Evolutionary conservation across 2,113 vertebrate species (phyloP), one percentile per base, ranked within the genome.

Genomic region (Triplophysa rosa): DNA sequence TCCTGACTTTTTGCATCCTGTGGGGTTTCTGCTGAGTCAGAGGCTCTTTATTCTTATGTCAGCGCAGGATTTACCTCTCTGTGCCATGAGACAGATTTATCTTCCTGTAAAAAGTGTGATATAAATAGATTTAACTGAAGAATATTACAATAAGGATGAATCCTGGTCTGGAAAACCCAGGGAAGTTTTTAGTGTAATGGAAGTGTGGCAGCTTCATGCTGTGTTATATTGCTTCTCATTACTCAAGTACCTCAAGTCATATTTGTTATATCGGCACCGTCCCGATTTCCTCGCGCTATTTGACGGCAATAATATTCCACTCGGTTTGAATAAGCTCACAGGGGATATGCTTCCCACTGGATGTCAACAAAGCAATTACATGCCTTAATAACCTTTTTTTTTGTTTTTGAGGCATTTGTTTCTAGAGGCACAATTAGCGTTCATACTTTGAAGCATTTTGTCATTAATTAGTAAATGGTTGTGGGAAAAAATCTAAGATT

Each of bases 71-170:
- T 71, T 80, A 72, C 67, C 67, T 63, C 62, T 65, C n/a, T 80
- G 33, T 42, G 74, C 78, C 64, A 71, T 45, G 56, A 77, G 82
- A 63, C 45, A 56, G 64, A 79, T 81, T 76, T 63, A 54, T 52
- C 67, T 80, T 64, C 70, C 64, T 80, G 67, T 82, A 85, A 78
- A 85, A 79, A 83, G 70, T 62, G 65, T 54, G 76, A 49, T 86
- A 84, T 84, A 84, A 88, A 90, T 86, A 89, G 79, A 85, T 90
- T 89, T 82, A 83, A 85, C 82, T 85, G 84, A 87, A 87, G 82
- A 81, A 83, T 79, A 85, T 82, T 84, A 70, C 70, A 67, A 83
- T 87, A 84, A 85, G 89, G 80, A 90, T 90, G 81, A 86, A 85
- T 89, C 86, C 75, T 87, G 78, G 83, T 86, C 82, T 90, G 74